Evolutionary conservation across 2,888 invertebrate species (phyloP).

Genomic region (Volucella bombylans): DNA sequence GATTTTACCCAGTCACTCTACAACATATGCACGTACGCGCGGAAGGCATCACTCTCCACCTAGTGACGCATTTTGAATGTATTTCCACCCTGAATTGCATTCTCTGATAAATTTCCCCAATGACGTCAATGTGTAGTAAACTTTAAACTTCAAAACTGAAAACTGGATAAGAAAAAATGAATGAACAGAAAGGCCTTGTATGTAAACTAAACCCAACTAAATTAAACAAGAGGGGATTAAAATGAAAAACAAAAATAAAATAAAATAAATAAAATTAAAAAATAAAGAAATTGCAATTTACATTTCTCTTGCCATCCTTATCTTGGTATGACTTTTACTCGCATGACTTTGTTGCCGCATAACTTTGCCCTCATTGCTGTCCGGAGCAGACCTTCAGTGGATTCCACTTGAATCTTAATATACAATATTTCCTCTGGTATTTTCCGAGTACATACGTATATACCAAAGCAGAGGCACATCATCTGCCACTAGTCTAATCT

Average conservation of each 20-base stretch:
- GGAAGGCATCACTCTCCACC: too few relatives aligned
- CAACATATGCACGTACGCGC: background rate
- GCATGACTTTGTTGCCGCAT: slow-evolving; percentile 1
- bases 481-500: slow-evolving; percentile 32
- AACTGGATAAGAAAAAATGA: too few relatives aligned
- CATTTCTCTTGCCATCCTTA: background rate
- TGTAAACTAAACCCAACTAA: background rate
- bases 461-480: slow-evolving; percentile 15
- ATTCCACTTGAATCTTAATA: slow-evolving; percentile 2
- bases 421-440: slow-evolving; percentile 12
- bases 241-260: too few relatives aligned
- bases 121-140: too few relatives aligned
- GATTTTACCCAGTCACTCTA: background rate
- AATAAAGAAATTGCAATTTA: background rate
- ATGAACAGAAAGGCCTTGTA: background rate
- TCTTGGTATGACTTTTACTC: background rate
- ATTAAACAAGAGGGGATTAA: too few relatives aligned
- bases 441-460: background rate
- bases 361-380: background rate
- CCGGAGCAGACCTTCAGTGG: background rate
- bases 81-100: background rate
- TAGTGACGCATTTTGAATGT: too few relatives aligned
- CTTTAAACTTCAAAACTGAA: background rate
- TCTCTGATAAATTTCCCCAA: background rate
- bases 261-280: too few relatives aligned